These are phyloP conservation scores for Hypanus sabinus DNA, from an alignment of 2,113 vertebrate genomes.

Conservation along the genomic window DNA sequence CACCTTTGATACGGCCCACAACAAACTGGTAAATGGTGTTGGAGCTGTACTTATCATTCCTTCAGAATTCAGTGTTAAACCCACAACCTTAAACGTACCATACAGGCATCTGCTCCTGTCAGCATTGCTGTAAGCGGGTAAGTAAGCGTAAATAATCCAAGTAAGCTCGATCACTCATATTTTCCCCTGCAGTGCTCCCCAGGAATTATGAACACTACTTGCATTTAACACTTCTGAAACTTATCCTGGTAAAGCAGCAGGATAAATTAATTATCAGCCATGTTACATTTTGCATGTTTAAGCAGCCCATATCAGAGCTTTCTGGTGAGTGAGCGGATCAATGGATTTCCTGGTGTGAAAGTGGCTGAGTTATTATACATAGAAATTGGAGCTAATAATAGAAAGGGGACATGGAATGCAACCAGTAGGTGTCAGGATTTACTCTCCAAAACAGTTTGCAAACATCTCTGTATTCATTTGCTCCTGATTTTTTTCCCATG, in stretches of 20 bases:
- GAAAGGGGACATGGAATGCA: neutral
- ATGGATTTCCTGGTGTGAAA: neutral
- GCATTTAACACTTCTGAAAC: neutral
- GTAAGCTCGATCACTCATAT: neutral
- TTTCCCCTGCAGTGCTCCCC: neutral
- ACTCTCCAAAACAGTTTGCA: neutral
- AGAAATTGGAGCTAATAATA: neutral
- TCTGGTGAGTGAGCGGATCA: neutral
- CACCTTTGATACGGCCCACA: too few relatives aligned
- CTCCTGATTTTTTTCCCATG: neutral
- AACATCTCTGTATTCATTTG: neutral
- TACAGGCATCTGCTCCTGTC: neutral
- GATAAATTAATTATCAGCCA: neutral
- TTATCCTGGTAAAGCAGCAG: neutral
- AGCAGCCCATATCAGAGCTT: neutral
- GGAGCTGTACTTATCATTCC: neutral
- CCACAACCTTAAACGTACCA: neutral
- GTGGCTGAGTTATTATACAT: neutral
- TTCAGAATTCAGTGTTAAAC: neutral
- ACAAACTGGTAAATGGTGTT: too few relatives aligned
- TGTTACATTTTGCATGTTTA: neutral
- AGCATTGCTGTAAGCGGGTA: neutral
- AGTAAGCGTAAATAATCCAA: neutral
- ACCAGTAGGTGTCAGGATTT: constrained; percentile 5
- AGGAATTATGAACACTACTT: constrained; percentile 7